phyloP scores from a whole-genome alignment of 2,888 invertebrate genomes.

The Agonopterix arenella region DNA sequence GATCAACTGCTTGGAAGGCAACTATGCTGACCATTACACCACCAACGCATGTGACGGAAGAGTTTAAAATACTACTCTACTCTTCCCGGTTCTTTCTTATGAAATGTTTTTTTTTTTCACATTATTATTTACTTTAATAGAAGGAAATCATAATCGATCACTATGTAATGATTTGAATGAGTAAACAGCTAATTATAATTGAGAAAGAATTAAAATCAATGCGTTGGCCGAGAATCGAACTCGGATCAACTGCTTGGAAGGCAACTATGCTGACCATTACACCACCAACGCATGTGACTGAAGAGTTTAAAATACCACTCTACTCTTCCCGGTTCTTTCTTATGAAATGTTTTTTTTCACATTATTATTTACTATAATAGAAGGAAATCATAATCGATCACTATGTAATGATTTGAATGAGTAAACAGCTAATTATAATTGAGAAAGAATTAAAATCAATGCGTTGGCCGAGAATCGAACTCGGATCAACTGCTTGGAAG shows the following conservation, averaged over 20 bases:
- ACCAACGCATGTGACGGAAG: conserved; percentile 34
- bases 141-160: too few species aligned
- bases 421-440: neutral
- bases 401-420: too few species aligned
- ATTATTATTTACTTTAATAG: too few species aligned
- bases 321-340: too few species aligned
- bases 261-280: conserved; percentile 57
- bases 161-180: too few species aligned
- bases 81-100: too few species aligned
- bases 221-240: conserved; percentile 51
- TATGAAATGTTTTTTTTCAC: too few species aligned
- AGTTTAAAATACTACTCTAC: too few species aligned
- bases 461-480: conserved; percentile 51
- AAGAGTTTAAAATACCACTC: neutral
- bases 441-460: conserved; percentile 5
- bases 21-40: conserved; percentile 57
- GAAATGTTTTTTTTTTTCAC: too few species aligned
- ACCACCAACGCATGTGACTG: conserved; percentile 44
- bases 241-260: conserved; percentile 58
- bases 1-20: conserved; percentile 58
- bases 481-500: conserved; percentile 58
- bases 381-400: too few species aligned
- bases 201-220: conserved; percentile 5
- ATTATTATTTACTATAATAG: too few species aligned
- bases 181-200: neutral